Conservation (phyloP, 1,140 invertebrate genomes). For the Ceratina calcarata region DNA sequence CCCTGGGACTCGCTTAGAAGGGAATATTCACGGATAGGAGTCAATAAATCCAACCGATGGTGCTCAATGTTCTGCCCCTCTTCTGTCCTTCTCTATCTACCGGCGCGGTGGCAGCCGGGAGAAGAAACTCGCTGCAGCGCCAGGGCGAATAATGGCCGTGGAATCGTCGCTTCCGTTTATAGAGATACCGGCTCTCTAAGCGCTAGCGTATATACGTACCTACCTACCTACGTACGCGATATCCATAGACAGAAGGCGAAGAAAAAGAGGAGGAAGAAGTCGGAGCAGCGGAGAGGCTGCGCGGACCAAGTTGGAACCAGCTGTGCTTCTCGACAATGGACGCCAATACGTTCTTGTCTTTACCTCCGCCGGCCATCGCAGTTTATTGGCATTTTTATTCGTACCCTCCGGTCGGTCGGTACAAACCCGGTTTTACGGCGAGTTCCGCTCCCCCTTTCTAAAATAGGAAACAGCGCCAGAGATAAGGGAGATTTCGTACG, state of each 20-base stretch:
- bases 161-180: constrained; percentile 68
- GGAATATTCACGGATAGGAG: constrained; percentile 49
- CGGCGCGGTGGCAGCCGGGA: constrained; percentile 20
- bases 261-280: constrained; percentile 14
- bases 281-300: constrained; percentile 19
- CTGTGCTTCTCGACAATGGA: constrained; percentile 47
- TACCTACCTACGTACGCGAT: constrained; percentile 15
- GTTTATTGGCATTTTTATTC: constrained; percentile 29
- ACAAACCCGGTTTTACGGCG: not conserved
- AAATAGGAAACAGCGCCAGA: not conserved
- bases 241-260: constrained; percentile 31
- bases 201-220: constrained; percentile 4
- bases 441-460: not conserved
- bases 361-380: not conserved
- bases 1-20: constrained; percentile 25
- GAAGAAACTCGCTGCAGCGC: constrained; percentile 56
- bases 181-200: constrained; percentile 59
- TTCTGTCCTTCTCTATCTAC: too few species aligned
- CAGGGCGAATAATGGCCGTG: constrained; percentile 61
- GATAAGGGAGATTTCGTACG: not conserved
- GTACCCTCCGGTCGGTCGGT: not conserved
- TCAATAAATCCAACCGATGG: constrained; percentile 54
- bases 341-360: constrained; percentile 37
- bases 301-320: constrained; percentile 35
- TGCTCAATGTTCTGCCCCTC: constrained; percentile 1